phyloP scores from a whole-genome alignment of 2,797 vertebrate species.

The Coregonus ussuriensis region DNA sequence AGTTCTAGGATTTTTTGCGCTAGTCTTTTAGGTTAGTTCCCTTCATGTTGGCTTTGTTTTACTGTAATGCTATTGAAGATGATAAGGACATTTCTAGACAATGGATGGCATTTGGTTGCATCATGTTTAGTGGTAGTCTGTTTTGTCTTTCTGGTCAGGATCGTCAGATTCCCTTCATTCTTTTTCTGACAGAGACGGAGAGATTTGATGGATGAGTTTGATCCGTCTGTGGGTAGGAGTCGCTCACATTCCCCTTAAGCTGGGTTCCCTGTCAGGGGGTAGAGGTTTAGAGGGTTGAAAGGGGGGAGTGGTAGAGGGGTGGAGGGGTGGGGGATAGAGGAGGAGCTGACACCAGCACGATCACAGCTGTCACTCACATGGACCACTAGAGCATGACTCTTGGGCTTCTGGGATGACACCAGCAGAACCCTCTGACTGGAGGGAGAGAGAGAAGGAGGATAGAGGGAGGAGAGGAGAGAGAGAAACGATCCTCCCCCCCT shows the following conservation, averaged over 20 bases:
- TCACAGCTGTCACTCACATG: conserved; percentile 31
- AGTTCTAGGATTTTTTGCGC: too few relatives aligned
- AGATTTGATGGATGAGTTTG: background rate
- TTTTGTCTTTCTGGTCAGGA: background rate
- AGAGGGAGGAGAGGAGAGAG: background rate
- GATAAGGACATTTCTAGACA: background rate
- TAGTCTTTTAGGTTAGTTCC: background rate
- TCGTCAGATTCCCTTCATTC: background rate
- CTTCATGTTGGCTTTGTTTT: background rate
- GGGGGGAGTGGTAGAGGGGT: too few relatives aligned
- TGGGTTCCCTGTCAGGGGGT: background rate
- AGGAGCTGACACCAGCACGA: conserved; percentile 30
- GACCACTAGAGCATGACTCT: conserved; percentile 20
- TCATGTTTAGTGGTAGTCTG: background rate
- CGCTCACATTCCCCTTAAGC: background rate
- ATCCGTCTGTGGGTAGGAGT: background rate
- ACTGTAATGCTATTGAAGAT: background rate
- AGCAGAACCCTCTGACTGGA: conserved; percentile 17
- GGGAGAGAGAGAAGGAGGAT: background rate
- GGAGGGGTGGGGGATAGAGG: background rate
- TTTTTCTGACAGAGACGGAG: background rate
- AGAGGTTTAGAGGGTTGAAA: too few relatives aligned
- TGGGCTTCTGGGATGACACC: conserved; percentile 6
- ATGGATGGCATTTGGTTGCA: background rate
- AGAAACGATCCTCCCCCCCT: background rate